Base-by-base conservation (phyloP, 1,140 invertebrate species). In the Nixonia krombeini region DNA sequence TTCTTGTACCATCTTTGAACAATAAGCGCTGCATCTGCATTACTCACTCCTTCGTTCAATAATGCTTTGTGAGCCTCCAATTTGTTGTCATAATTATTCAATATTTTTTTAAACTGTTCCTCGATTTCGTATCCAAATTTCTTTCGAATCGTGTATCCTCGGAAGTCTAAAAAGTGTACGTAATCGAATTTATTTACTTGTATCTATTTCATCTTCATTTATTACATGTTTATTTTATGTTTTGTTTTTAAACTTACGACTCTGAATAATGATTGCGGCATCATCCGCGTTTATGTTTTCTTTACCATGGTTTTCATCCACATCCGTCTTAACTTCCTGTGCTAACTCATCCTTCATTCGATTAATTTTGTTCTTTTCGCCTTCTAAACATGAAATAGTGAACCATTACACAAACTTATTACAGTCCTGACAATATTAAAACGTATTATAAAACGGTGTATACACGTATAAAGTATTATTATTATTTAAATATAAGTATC, bases 241-340 rank as follows among this genome's bases (percentile, higher is more conserved):
- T n/a, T n/a, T n/a, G n/a, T n/a, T n/a, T n/a, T n/a, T n/a, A n/a
- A n/a, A 87, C 89, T 87, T 83, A 91, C 90, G 87, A 70, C 89
- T 90, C 78, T 91, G 90, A 64, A 90, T 91, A 9, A 91, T 75
- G 28, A 87, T 86, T 4, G 90, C 90, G 16, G 90, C 90, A 67
- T 88, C 82, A 38, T 89, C 86, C 26, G 83, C 81, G 52, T 86
- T 84, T 10, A 79, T 55, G 82, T 37, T 77, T 13, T 70, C 62
- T 18, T 65, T 70, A 2, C 45, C 6, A 3, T 51, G 40, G 37
- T 38, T 52, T 0, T 15, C 7, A 9, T 57, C 49, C 13, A 3
- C 6, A 21, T 21, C 21, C 17, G 4, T 40, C 7, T 37, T 12
- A 4, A 1, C n/a, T 40, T 62, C 47, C 1, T 38, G 15, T 4